Evolutionary conservation across 2,113 vertebrate genomes (phyloP).

Genomic region (Daphoenositta chrysoptera): DNA sequence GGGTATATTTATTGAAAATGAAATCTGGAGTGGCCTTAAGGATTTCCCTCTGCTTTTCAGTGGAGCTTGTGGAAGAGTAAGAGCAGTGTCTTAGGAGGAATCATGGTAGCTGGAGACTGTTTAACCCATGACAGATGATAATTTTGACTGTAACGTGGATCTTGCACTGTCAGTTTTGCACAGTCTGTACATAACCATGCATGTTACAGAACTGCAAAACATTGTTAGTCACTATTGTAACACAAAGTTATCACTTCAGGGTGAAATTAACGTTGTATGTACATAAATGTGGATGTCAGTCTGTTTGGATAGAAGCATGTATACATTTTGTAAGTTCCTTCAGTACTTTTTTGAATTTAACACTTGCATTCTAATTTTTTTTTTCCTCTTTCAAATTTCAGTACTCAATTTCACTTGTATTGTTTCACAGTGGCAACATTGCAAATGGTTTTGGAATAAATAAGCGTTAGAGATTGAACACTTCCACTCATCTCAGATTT

Average conservation of each 20-base stretch:
- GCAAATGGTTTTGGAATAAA: not conserved
- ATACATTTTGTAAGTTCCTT: not conserved
- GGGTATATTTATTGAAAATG: not conserved
- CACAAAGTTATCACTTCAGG: not conserved
- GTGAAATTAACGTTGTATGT: not conserved
- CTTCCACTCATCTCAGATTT: not conserved
- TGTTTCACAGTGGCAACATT: not conserved
- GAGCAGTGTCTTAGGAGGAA: not conserved
- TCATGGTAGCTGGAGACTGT: fast-evolving
- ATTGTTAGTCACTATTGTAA: not conserved
- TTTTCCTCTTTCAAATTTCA: not conserved
- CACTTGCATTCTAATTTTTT: not conserved
- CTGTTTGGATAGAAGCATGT: not conserved
- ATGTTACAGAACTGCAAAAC: not conserved
- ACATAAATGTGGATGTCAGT: not conserved
- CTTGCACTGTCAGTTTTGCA: not conserved
- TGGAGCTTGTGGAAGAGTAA: not conserved
- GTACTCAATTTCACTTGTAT: not conserved
- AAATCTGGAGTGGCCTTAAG: not conserved
- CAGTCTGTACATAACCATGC: not conserved
- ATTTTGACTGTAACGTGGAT: not conserved
- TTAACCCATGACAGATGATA: not conserved
- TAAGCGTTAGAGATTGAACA: not conserved
- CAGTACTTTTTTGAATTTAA: not conserved
- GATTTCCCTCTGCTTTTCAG: not conserved